These are phyloP conservation scores for Agrochola litura DNA, from an alignment of 2,888 invertebrate genomes.

Conservation along the genomic window DNA sequence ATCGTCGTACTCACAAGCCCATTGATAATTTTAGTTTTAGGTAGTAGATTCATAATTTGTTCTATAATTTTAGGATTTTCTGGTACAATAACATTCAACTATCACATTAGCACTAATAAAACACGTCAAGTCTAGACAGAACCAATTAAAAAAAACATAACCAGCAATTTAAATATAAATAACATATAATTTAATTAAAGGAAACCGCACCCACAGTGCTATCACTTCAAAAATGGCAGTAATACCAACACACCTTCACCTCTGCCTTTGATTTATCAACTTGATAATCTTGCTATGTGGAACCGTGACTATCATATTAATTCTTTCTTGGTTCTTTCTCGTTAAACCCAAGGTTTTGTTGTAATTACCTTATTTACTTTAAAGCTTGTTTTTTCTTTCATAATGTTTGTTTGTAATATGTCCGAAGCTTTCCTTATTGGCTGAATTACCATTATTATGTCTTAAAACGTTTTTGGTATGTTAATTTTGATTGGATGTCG, in stretches of 20 bases:
- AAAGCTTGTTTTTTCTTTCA: constrained; percentile 36
- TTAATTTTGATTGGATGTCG: constrained; percentile 40
- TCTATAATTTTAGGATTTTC: not conserved
- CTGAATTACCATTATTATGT: constrained; percentile 58
- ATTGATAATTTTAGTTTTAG: constrained; percentile 18
- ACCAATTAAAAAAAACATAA: constrained; percentile 40
- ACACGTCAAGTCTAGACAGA: constrained; percentile 50
- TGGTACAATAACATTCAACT: constrained; percentile 1
- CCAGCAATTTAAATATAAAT: constrained; percentile 36
- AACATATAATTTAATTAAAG: constrained; percentile 29
- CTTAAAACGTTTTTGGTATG: constrained; percentile 44
- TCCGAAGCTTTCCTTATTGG: constrained; percentile 44
- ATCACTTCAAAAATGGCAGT: constrained; percentile 30
- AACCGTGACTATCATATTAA: constrained; percentile 55
- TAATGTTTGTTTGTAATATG: constrained; percentile 45
- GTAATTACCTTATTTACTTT: constrained; percentile 55
- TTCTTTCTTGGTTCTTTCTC: constrained; percentile 48
- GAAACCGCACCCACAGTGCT: constrained; percentile 27
- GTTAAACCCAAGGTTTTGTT: constrained; percentile 54
- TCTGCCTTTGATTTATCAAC: constrained; percentile 61
- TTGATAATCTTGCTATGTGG: constrained; percentile 49
- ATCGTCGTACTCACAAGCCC: not conserved
- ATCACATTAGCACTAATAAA: constrained; percentile 16
- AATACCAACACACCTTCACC: constrained; percentile 64
- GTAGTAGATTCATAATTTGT: not conserved